Percentiles rank a stretch among this genome's conserved stretches.
Evolutionary conservation across 2,888 invertebrate species (phyloP).

Genomic region (Cactoblastis cactorum): DNA sequence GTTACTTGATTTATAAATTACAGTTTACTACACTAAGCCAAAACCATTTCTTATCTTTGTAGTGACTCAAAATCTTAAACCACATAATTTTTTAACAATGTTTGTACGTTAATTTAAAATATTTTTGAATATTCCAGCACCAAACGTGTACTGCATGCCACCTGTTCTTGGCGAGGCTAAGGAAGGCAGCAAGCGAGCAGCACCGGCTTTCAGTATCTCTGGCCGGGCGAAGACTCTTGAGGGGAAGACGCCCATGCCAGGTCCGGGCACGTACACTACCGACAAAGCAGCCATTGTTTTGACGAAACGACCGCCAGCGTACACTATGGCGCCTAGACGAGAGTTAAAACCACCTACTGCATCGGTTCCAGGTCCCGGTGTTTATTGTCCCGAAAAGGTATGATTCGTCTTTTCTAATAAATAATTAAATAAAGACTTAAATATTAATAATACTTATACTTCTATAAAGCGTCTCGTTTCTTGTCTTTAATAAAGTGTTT

Average conservation of each 20-base stretch:
- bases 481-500: too few relatives aligned
- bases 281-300: conserved; percentile 72
- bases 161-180: conserved; percentile 83
- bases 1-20: too few relatives aligned
- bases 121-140: conserved; percentile 78
- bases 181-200: conserved; percentile 80
- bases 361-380: conserved; percentile 79
- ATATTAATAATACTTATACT: background rate
- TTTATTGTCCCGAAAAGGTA: conserved; percentile 83
- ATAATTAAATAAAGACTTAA: background rate
- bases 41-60: too few relatives aligned
- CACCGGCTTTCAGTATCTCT: conserved; percentile 93
- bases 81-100: too few relatives aligned
- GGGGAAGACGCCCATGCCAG: conserved; percentile 81
- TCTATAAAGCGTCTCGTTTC: too few relatives aligned
- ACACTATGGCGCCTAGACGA: conserved; percentile 87
- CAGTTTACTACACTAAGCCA: too few relatives aligned
- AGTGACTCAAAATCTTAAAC: too few relatives aligned
- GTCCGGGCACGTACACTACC: conserved; percentile 88
- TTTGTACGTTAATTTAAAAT: background rate
- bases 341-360: conserved; percentile 57
- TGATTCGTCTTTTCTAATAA: conserved; percentile 11
- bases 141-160: conserved; percentile 93
- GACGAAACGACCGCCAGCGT: conserved; percentile 84
- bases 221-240: conserved; percentile 85